Evolutionary conservation across 2,113 vertebrate species (phyloP).

Genomic region (Caranx ignobilis): DNA sequence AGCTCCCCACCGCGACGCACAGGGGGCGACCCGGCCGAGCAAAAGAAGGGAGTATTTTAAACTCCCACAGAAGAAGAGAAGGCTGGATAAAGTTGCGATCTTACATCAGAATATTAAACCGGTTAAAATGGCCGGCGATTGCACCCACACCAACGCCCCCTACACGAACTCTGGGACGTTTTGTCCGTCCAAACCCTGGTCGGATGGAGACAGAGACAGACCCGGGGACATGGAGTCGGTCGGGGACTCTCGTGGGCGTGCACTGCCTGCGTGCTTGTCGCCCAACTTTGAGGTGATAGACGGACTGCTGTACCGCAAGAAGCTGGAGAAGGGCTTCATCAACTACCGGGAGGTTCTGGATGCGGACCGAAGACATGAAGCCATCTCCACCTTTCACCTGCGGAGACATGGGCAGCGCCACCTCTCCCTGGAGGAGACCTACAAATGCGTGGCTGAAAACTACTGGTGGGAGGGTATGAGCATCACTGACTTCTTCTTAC

Average conservation of each 20-base stretch:
- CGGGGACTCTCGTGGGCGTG: constrained; percentile 41
- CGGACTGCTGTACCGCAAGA: constrained; percentile 85
- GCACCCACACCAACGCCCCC: constrained; percentile 60
- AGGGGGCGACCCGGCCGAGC: not conserved
- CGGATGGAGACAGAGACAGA: constrained; percentile 47
- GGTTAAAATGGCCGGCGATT: constrained; percentile 81
- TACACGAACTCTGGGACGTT: constrained; percentile 65
- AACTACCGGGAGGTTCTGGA: constrained; percentile 86
- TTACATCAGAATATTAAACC: constrained; percentile 35
- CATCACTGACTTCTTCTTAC: not conserved
- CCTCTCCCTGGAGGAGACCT: constrained; percentile 86
- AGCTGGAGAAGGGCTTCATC: constrained; percentile 84
- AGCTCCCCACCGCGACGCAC: not conserved
- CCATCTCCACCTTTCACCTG: constrained; percentile 82
- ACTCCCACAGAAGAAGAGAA: not conserved
- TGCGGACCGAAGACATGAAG: constrained; percentile 79
- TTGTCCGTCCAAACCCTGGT: constrained; percentile 61
- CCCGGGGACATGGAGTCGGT: constrained; percentile 44
- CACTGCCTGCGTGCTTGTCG: constrained; percentile 35
- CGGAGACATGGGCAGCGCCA: constrained; percentile 76
- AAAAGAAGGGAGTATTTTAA: not conserved
- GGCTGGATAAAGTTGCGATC: constrained; percentile 26
- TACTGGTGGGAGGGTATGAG: constrained; percentile 89
- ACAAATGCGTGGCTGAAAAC: constrained; percentile 86
- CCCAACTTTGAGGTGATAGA: constrained; percentile 83